Percentiles rank a stretch among this genome's conserved stretches.
Conservation (phyloP, 2,797 vertebrate species). For the Dryobates pubescens region DNA sequence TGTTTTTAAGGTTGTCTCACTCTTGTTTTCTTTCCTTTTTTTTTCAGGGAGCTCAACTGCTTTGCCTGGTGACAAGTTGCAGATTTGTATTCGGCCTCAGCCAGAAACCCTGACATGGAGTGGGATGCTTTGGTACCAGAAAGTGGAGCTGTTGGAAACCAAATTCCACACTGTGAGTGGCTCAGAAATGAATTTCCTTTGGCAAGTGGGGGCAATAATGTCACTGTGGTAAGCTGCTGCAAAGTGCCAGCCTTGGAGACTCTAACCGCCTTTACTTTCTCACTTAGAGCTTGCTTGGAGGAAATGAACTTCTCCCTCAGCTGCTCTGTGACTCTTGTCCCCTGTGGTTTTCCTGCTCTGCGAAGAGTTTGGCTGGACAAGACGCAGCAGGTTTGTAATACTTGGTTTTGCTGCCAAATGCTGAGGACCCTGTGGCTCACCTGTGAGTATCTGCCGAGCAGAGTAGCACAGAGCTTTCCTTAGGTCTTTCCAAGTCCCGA, state of each 20-base stretch:
- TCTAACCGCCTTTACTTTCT: neutral
- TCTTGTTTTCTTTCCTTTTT: no score
- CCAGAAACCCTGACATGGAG: slow-evolving; percentile 77
- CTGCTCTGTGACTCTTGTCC: no score
- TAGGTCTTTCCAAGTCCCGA: no score
- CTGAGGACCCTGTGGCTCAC: no score
- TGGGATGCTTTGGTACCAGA: slow-evolving; percentile 85
- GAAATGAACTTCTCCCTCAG: neutral
- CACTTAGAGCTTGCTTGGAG: neutral
- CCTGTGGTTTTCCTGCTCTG: no score
- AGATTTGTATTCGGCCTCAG: slow-evolving; percentile 87
- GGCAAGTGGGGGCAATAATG: slow-evolving; percentile 82
- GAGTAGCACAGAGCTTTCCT: no score
- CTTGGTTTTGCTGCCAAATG: no score
- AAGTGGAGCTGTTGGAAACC: slow-evolving; percentile 88
- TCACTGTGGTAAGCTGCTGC: slow-evolving; percentile 81
- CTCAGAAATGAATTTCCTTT: slow-evolving; percentile 86
- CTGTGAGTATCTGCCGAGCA: no score
- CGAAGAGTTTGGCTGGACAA: no score
- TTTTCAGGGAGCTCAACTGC: slow-evolving; percentile 76
- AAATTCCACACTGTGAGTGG: slow-evolving; percentile 91
- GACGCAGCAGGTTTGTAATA: no score
- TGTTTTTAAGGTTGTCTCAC: no score
- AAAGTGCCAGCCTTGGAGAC: no score
- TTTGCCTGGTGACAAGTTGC: slow-evolving; percentile 81